Evolutionary conservation across 2,888 invertebrate species (phyloP).

Genomic region (Lasiommata megera): DNA sequence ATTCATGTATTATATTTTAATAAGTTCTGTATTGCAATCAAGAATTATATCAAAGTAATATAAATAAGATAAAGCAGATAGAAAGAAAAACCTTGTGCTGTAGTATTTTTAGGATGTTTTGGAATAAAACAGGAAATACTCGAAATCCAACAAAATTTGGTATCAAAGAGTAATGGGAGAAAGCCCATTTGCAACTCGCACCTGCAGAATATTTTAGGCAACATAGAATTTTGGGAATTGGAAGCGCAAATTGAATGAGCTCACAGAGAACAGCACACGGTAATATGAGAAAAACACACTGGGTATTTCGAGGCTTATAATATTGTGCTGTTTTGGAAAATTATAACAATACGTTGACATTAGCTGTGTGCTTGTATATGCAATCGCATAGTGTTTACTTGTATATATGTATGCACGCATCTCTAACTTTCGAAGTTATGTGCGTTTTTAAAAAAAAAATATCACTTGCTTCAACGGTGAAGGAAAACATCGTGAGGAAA

Average conservation of each 20-base stretch:
- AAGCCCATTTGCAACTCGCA: constrained; percentile 26
- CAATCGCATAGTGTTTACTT: not conserved
- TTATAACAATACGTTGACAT: not conserved
- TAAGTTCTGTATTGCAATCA: no score
- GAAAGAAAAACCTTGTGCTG: constrained; percentile 7
- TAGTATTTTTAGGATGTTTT: not conserved
- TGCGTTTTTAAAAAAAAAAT: no score
- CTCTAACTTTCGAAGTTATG: no score
- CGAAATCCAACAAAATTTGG: constrained; percentile 14
- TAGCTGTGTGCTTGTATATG: not conserved
- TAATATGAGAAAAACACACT: not conserved
- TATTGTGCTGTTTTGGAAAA: not conserved
- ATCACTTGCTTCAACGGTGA: no score
- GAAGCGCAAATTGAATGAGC: constrained; percentile 17
- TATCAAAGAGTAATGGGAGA: constrained; percentile 21
- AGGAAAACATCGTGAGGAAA: no score
- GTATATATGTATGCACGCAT: no score
- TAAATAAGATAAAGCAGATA: no score
- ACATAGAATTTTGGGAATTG: constrained; percentile 23
- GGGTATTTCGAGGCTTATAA: not conserved
- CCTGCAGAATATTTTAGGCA: constrained; percentile 26
- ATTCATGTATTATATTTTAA: no score
- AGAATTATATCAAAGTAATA: no score
- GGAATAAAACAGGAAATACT: constrained; percentile 8
- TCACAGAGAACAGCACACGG: not conserved